Conservation (phyloP, 2,888 invertebrate genomes). For the Nomada lathburiana region DNA sequence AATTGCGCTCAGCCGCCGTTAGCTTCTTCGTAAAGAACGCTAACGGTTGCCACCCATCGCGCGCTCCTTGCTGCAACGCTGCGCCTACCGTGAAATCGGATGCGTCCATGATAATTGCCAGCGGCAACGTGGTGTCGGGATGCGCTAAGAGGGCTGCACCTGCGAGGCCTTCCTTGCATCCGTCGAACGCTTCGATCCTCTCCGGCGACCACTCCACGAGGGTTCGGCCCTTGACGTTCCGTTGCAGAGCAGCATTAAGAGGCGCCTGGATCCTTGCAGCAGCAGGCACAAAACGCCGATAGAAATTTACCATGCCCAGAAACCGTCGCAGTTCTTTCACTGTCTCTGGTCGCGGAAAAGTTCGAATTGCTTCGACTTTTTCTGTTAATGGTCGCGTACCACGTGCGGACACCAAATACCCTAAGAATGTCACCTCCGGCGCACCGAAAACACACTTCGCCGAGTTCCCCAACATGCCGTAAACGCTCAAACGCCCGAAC, state of each 20-base stretch:
- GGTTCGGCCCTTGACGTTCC: too few species aligned
- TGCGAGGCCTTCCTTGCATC: not conserved
- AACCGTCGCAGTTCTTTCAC: conserved; percentile 9
- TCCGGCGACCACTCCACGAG: not conserved
- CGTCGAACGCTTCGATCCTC: not conserved
- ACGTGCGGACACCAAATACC: not conserved
- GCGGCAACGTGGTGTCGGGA: not conserved
- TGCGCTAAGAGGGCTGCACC: not conserved
- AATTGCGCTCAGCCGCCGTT: not conserved
- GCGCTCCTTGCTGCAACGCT: not conserved
- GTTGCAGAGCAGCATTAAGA: not conserved
- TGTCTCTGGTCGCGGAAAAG: not conserved
- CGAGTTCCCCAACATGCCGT: too few species aligned
- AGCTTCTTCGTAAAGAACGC: conserved; percentile 7
- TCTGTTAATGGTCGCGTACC: conserved; percentile 3
- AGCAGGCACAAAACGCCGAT: not conserved
- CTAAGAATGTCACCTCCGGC: not conserved
- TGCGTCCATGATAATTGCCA: not conserved
- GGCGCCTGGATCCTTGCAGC: not conserved
- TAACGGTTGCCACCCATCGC: not conserved
- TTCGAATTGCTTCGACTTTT: conserved; percentile 1
- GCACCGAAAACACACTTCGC: too few species aligned
- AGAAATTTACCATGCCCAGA: conserved; percentile 5
- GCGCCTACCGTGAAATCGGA: conserved; percentile 15
- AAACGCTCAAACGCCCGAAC: too few species aligned